Conservation (phyloP, 2,113 vertebrate genomes). For the Gavialis gangeticus region DNA sequence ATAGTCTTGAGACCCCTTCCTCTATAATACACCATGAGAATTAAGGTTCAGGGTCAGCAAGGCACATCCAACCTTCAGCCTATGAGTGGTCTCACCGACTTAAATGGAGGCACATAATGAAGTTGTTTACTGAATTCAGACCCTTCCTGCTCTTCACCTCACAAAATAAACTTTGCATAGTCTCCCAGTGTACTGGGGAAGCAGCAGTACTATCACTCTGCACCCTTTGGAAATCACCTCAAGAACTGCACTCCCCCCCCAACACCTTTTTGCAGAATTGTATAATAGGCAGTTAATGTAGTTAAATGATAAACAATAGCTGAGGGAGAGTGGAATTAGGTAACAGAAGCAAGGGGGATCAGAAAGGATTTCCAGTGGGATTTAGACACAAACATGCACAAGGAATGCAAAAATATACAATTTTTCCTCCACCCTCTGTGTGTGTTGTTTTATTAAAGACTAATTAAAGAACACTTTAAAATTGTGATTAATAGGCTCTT, state of each 20-base stretch:
- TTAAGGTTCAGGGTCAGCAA: neutral
- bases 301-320: neutral
- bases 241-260: neutral
- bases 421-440: neutral
- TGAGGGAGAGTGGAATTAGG: neutral
- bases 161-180: fast-evolving
- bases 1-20: neutral
- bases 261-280: fast-evolving
- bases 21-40: neutral
- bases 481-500: conserved; percentile 71
- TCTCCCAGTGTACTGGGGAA: fast-evolving
- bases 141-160: fast-evolving
- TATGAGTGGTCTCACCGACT: fast-evolving
- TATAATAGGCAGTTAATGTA: fast-evolving
- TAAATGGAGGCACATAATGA: fast-evolving
- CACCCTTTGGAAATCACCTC: fast-evolving
- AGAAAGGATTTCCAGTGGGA: conserved; percentile 39
- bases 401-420: neutral
- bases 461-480: conserved; percentile 74
- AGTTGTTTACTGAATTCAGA: neutral
- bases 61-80: fast-evolving
- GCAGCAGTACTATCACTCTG: fast-evolving
- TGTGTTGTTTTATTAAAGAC: conserved; percentile 41
- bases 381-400: conserved; percentile 54
- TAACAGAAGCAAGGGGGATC: conserved; percentile 52